Conservation (phyloP, 1,140 invertebrate genomes). For the Procambarus clarkii region DNA sequence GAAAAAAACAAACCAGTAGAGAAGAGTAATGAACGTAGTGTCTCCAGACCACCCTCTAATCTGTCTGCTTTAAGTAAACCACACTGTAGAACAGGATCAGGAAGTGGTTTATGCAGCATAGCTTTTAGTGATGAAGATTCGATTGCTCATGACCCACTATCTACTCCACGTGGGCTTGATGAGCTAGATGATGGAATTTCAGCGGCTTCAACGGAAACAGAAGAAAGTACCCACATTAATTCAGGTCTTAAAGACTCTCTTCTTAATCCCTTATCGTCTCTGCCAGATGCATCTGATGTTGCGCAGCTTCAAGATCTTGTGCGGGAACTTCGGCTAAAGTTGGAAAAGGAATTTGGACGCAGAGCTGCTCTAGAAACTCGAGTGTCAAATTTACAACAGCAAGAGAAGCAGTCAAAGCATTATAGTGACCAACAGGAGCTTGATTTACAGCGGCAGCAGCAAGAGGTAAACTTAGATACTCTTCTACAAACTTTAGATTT, state of each 20-base stretch:
- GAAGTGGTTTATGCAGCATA: constrained; percentile 11
- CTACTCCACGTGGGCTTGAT: constrained; percentile 15
- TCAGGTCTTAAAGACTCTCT: constrained; percentile 47
- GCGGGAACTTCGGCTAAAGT: constrained; percentile 41
- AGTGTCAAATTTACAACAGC: constrained; percentile 24
- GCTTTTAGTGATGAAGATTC: constrained; percentile 46
- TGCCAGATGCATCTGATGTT: constrained; percentile 47
- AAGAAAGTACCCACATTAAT: constrained; percentile 57
- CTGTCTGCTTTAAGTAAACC: background rate
- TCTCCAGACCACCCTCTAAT: background rate
- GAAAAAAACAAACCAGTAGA: background rate
- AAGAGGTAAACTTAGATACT: constrained; percentile 23
- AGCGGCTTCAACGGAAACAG: constrained; percentile 49
- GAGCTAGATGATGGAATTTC: constrained; percentile 36
- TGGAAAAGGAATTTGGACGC: constrained; percentile 60
- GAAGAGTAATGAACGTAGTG: background rate
- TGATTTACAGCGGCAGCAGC: constrained; percentile 38
- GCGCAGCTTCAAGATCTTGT: constrained; percentile 50
- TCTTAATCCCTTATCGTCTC: constrained; percentile 36
- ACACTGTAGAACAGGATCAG: background rate
- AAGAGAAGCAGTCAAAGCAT: constrained; percentile 17
- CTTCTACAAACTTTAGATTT: background rate
- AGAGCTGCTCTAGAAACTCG: constrained; percentile 15
- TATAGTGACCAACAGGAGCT: constrained; percentile 17
- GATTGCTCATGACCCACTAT: background rate